These are phyloP conservation scores for Trilocha varians DNA, from an alignment of 2,888 invertebrate species.

Conservation along the genomic window DNA sequence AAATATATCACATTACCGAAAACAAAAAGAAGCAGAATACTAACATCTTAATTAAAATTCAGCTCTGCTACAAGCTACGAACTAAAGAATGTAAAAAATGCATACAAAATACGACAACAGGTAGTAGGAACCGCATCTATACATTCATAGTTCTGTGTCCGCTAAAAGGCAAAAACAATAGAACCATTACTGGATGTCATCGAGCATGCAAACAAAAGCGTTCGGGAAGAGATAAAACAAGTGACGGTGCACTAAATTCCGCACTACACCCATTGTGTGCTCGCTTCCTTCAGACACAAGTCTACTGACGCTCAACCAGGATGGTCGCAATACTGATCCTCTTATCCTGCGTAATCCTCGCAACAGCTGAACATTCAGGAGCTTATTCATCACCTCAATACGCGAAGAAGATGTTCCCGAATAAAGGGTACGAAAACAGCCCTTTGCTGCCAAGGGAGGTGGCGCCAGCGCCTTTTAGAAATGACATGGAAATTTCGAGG, in stretches of 20 bases:
- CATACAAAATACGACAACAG: not conserved
- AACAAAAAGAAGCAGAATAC: too few relatives aligned
- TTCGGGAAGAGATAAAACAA: constrained; percentile 63
- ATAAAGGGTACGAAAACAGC: constrained; percentile 42
- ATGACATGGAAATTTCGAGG: constrained; percentile 32
- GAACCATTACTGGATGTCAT: constrained; percentile 63
- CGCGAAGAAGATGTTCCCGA: constrained; percentile 65
- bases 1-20: too few relatives aligned
- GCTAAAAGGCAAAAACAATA: constrained; percentile 55
- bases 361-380: constrained; percentile 53
- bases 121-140: not conserved
- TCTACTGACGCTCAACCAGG: constrained; percentile 24
- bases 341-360: constrained; percentile 24
- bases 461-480: constrained; percentile 35
- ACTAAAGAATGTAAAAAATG: too few relatives aligned
- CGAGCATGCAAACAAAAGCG: constrained; percentile 70
- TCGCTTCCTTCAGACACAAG: constrained; percentile 33
- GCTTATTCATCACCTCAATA: constrained; percentile 69
- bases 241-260: constrained; percentile 30
- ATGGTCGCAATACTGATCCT: constrained; percentile 44
- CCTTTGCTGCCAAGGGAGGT: constrained; percentile 50
- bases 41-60: too few relatives aligned
- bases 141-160: constrained; percentile 18
- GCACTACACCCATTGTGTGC: constrained; percentile 34
- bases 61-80: too few relatives aligned